phyloP scores from a whole-genome alignment of 53 echinoderm and acorn worm genomes.

The Temnopleurus reevesii region DNA sequence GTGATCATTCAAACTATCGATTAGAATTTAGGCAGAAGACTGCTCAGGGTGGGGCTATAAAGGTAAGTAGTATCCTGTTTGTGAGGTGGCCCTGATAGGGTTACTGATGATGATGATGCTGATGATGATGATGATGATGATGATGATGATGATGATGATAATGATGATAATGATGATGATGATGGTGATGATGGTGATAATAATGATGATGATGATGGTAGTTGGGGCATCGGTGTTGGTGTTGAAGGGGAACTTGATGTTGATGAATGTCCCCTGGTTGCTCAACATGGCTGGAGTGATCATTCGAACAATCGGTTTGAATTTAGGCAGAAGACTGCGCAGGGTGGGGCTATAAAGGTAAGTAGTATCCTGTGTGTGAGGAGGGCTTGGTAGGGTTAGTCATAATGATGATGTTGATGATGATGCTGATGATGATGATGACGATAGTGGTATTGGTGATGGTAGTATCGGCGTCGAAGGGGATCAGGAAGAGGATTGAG shows the following conservation, averaged over 20 bases:
- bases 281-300: slow-evolving; percentile 80
- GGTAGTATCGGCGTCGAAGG: too few relatives aligned
- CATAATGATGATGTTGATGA: background rate
- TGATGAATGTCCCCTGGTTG: slow-evolving; percentile 1
- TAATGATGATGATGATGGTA: background rate
- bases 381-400: background rate
- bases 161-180: background rate
- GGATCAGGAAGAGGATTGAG: too few relatives aligned
- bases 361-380: background rate
- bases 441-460: background rate
- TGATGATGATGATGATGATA: slow-evolving; percentile 27
- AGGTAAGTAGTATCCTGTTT: slow-evolving; percentile 55
- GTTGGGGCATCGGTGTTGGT: background rate
- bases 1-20: slow-evolving; percentile 61
- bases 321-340: slow-evolving; percentile 82
- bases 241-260: background rate
- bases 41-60: slow-evolving; percentile 91
- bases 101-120: background rate
- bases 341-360: slow-evolving; percentile 96
- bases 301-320: slow-evolving; percentile 69
- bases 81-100: background rate
- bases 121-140: background rate
- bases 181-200: background rate
- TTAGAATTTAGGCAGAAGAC: slow-evolving; percentile 84
- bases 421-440: background rate